Base-by-base conservation (phyloP, 2,113 vertebrate species). In the Macaca nemestrina region DNA sequence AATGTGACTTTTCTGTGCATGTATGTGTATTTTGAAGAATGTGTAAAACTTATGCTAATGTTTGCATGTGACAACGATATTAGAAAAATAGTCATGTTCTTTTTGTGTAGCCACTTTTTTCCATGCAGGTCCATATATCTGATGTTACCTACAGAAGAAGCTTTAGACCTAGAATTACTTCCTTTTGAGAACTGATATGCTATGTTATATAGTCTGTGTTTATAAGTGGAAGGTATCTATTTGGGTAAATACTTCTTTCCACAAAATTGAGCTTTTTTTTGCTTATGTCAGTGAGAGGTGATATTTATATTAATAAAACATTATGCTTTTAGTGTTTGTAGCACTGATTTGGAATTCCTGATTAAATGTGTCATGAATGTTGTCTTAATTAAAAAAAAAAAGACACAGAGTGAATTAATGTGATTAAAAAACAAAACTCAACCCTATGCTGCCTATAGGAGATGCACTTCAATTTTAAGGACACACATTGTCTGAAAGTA, bases 21-120 rank as follows among this genome's bases (percentile, higher is more conserved):
- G 8, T 30, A 2, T 80, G 32, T 96, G 78, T 94, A 59, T 94
- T 95, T 87, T 90, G 59, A 85, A 95, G 92, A 79, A 68, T 3
- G 22, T 93, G 67, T 73, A 59, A 85, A 96, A 59, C 45, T 45
- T 27, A 64, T 32, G 20, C 27, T 57, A 78, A 55, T 90, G 40
- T 96, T 91, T 93, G 73, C 35, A 2, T 52, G 35, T 23, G 5
- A 50, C 87, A 57, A 18, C 52, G 67, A 72, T 72, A 2, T 43
- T 80, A 93, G 23, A 67, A 79, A 87, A 91, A 72, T 40, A 72
- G 48, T 35, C 64, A 38, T 52, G 35, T 27, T 75, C 68, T 72
- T 45, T n/a, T 68, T 86, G 72, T 87, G 23, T 48, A 87, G 48
- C 35, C 50, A 18, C 89, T 95, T 81, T 32, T 30, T 64, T 30